Evolutionary conservation across 2,888 invertebrate genomes (phyloP), one percentile per base, ranked within the genome.

Genomic region (Amiota mariae): DNA sequence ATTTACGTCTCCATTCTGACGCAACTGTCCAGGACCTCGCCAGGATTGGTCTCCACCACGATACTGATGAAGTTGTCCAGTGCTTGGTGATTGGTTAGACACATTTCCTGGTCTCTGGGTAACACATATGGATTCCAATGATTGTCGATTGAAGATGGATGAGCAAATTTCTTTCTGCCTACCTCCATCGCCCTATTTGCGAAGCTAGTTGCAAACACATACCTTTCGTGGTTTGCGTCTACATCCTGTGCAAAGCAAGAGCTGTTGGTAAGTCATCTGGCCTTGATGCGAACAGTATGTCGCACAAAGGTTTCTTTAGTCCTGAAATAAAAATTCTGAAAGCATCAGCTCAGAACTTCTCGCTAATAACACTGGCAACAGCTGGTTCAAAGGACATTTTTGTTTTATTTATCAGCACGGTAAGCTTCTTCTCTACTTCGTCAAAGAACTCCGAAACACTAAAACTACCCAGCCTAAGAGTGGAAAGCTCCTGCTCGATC

Each of bases 291-390:
- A 75, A 78, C 10, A 76, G 70, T 8, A 76, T 54, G 20, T 77
- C 73, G 70, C 73, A 64, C 10, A 77, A 57, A 8, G 74, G 18
- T 63, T 70, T 75, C 56, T 64, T 73, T 15, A 72, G n/a, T 11
- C 75, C 75, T 4, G 75, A 75, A 15, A 74, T 64, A 63, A 75
- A 74, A n/a, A 75, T 73, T 12, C 75, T 49, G 11, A 79, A 72
- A 10, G 73, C 79, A 64, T 75, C 74, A n/a, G 20, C 18, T 51
- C 77, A 71, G 47, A 75, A 78, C 68, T 76, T 78, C 59, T 75
- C 73, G n/a, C 74, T 75, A 63, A 76, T 36, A 3, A 74, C 46
- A 13, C 13, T 46, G 12, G 73, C 72, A 51, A 73, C n/a, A 46
- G 63, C 56, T 13, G 36, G 64, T 36, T 76, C 72, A 72, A 73